Base-by-base conservation (phyloP, 2,888 invertebrate genomes). In the Sarcophaga caerulescens region DNA sequence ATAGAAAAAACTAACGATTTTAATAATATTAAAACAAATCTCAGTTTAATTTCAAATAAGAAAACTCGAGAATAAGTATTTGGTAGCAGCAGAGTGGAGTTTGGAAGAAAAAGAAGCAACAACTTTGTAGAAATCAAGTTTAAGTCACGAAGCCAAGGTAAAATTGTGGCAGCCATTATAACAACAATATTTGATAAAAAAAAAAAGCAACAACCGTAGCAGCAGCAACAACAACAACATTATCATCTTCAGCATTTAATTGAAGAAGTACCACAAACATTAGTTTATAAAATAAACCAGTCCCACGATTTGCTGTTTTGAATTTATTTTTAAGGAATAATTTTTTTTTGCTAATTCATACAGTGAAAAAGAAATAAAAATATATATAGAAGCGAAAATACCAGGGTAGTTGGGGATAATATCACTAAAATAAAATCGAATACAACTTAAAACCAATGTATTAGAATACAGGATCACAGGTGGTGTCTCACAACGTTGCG, bases 111-210 rank as follows among this genome's bases (percentile, higher is more conserved):
- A 76, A 60, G 35, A 21, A 68, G 35, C 45, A 73, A 62, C 80
- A 77, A 81, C 76, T 70, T 84, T 77, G 70, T 65, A 84, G 77
- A 84, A 86, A 86, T 88, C 87, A 88, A 88, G 89, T 88, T 88
- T 87, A 88, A 89, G 89, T 89, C 89, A 89, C 89, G 89, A 89
- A 89, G 89, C 89, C 89, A 89, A 89, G 89, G 89, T 88, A 89
- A 89, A 88, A 88, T 88, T 86, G 83, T 87, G 81, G 82, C 87
- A 87, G 85, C 83, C 71, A 71, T 77, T 71, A 69, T 76, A 83
- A 71, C 84, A 77, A 59, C 78, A 73, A 65, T 66, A 69, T 73
- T 70, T 73, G 17, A 62, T 44, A 70, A 65, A 23, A 71, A n/a
- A n/a, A n/a, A n/a, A 76, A 21, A 82, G 68, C 74, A 77, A 66